Percentiles rank a stretch among this genome's conserved stretches.
phyloP scores from a whole-genome alignment of 2,113 vertebrate species.

The Equus przewalskii region DNA sequence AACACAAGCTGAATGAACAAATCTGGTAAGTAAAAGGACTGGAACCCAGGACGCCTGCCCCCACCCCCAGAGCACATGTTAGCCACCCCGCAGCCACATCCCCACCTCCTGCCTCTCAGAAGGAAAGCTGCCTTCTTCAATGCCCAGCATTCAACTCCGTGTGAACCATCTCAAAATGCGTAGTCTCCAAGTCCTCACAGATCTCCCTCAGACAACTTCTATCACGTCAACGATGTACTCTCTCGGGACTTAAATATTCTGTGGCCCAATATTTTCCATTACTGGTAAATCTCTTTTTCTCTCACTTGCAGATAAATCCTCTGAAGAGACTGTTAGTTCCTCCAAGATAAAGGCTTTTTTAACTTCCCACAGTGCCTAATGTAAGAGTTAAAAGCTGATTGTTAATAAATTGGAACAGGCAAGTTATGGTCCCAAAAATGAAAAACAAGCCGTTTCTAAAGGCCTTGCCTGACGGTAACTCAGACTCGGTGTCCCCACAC shows the following conservation, averaged over 20 bases:
- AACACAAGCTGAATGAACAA: not conserved
- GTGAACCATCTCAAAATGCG: not conserved
- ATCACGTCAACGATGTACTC: not conserved
- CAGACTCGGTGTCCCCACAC: not conserved
- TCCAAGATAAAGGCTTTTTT: conserved; percentile 23
- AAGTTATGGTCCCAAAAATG: conserved; percentile 55
- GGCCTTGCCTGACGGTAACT: conserved; percentile 10
- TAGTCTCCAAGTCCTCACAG: not conserved
- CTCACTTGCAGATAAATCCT: conserved; percentile 1
- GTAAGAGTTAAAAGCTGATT: conserved; percentile 53
- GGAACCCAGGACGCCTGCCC: not conserved
- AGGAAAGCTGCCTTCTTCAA: not conserved
- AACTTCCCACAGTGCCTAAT: conserved; percentile 21
- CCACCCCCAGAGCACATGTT: rapidly evolving
- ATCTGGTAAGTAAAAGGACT: not conserved
- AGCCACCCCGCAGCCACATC: no score
- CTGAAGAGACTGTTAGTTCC: not conserved
- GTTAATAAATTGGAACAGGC: conserved; percentile 60
- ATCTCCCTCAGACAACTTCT: not conserved
- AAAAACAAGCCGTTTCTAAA: conserved; percentile 80
- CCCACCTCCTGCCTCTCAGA: not conserved
- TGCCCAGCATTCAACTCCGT: not conserved
- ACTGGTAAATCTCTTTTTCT: conserved; percentile 23
- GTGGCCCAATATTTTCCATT: not conserved
- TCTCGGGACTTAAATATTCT: not conserved